phyloP scores from a whole-genome alignment of 2,113 vertebrate species.

The Misgurnus mizolepis region DNA sequence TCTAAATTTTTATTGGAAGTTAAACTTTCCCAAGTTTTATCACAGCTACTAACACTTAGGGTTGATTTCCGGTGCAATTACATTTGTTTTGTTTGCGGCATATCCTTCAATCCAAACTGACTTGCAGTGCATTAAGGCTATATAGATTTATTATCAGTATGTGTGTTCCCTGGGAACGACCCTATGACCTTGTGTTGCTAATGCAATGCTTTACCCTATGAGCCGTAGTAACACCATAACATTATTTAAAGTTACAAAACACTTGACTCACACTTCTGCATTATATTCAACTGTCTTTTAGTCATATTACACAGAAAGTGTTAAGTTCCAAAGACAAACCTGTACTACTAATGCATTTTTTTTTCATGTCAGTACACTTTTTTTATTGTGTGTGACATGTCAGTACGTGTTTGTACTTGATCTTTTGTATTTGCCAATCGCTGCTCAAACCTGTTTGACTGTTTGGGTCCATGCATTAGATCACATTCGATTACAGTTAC shows the following conservation, averaged over 20 bases:
- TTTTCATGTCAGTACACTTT: background rate
- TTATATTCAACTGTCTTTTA: too few species aligned
- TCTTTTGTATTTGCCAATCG: background rate
- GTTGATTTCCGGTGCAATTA: background rate
- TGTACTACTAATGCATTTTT: background rate
- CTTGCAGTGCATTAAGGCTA: too few species aligned
- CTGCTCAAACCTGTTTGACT: constrained; percentile 13
- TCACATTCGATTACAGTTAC: background rate
- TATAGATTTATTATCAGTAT: too few species aligned
- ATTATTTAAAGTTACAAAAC: too few species aligned
- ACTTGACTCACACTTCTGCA: too few species aligned
- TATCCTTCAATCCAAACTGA: too few species aligned
- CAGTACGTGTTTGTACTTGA: background rate
- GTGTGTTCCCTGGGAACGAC: too few species aligned
- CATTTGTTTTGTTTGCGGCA: background rate
- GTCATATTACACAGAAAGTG: background rate
- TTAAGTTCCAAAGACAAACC: background rate
- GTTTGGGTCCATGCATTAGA: background rate
- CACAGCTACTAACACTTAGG: background rate
- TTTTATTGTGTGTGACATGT: background rate
- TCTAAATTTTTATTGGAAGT: constrained; percentile 15
- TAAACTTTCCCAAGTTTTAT: constrained; percentile 14
- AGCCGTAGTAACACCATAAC: too few species aligned
- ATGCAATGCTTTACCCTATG: too few species aligned
- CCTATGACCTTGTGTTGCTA: too few species aligned